Percentiles rank a stretch among this genome's conserved stretches.
Evolutionary conservation across 2,797 vertebrate species (phyloP).

Genomic region (Aulostomus chinensis): DNA sequence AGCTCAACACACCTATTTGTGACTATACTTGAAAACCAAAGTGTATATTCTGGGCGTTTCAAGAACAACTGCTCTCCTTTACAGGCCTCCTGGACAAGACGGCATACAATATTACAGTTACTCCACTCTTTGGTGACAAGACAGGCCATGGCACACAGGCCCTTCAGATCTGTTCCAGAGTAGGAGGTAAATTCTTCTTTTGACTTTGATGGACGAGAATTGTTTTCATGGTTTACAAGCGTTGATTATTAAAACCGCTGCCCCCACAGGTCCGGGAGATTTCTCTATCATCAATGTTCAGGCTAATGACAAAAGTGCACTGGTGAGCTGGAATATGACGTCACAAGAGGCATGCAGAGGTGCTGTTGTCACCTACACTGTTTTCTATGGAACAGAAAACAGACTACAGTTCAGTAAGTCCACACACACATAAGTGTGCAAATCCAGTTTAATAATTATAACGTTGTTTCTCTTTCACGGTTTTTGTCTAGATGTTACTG

Average conservation of each 20-base stretch:
- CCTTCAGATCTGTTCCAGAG: constrained; percentile 52
- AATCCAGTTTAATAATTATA: background rate
- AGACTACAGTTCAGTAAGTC: constrained; percentile 44
- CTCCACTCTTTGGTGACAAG: constrained; percentile 56
- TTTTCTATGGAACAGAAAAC: constrained; percentile 42
- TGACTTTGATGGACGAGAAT: background rate
- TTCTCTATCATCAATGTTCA: constrained; percentile 14
- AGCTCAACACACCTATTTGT: no score
- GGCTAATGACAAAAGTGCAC: constrained; percentile 35
- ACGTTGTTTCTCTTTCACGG: background rate
- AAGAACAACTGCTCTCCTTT: background rate
- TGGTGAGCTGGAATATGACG: constrained; percentile 56
- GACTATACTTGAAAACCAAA: no score
- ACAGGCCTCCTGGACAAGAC: constrained; percentile 54
- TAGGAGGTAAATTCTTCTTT: constrained; percentile 47
- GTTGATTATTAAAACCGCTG: background rate
- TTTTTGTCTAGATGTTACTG: constrained; percentile 60
- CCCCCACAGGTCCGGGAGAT: constrained; percentile 46
- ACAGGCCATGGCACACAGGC: constrained; percentile 50
- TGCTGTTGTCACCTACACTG: constrained; percentile 46
- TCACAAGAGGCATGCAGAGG: constrained; percentile 51
- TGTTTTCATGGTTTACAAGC: background rate
- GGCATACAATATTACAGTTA: constrained; percentile 69
- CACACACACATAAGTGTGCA: background rate
- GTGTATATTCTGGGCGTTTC: background rate